phyloP scores from a whole-genome alignment of 2,888 invertebrate species.

The Augiades crinisus region DNA sequence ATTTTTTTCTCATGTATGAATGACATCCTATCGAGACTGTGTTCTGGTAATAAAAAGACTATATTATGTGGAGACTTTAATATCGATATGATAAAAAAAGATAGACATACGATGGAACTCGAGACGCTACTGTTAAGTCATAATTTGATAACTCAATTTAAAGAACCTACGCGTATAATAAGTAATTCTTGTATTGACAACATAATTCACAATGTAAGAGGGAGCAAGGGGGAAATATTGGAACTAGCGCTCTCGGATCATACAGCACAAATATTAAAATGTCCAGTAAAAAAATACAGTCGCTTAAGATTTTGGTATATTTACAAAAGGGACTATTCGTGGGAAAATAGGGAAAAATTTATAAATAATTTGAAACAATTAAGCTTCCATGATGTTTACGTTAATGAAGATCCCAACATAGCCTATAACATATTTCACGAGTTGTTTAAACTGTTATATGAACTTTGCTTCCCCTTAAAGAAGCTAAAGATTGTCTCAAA shows the following conservation, averaged over 20 bases:
- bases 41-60: neutral
- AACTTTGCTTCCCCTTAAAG: neutral
- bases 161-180: neutral
- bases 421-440: neutral
- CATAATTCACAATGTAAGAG: neutral
- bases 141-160: neutral
- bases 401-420: neutral
- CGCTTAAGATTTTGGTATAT: neutral
- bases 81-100: neutral
- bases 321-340: conserved; percentile 4
- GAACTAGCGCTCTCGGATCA: conserved; percentile 8
- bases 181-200: neutral
- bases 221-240: neutral
- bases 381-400: neutral
- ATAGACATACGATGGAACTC: neutral
- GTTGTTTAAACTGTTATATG: neutral
- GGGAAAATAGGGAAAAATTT: neutral
- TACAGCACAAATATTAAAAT: neutral
- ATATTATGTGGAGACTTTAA: neutral
- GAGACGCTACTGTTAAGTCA: neutral
- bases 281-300: neutral
- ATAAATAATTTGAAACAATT: neutral
- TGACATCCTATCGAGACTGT: neutral
- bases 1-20: neutral
- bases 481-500: neutral